Percentiles rank a stretch among this genome's conserved stretches.
phyloP scores from a whole-genome alignment of 2,797 vertebrate genomes.

The Dendrocincla fuliginosa region DNA sequence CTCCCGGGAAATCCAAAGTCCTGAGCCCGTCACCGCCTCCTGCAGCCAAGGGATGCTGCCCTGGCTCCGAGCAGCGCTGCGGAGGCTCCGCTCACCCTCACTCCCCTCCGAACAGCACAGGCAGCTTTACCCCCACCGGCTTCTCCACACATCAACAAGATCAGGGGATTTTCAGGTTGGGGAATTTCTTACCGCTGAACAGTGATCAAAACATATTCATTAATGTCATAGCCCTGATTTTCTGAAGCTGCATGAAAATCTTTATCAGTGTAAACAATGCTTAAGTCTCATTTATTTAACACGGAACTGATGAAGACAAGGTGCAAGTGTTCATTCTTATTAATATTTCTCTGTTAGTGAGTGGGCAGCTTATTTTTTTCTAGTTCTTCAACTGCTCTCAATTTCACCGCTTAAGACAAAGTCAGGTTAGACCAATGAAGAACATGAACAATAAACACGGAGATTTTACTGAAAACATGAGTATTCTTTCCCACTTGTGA shows the following conservation, averaged over 20 bases:
- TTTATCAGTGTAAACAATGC: neutral
- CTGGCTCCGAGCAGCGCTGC: accelerated
- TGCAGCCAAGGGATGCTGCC: accelerated
- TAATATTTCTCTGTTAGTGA: neutral
- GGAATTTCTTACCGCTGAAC: neutral
- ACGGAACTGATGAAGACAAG: neutral
- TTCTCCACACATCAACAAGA: neutral
- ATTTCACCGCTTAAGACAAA: neutral
- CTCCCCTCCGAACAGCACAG: neutral
- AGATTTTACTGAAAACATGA: neutral
- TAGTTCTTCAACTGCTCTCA: neutral
- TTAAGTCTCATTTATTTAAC: neutral
- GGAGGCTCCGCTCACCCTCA: neutral
- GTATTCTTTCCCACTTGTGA: neutral
- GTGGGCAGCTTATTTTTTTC: neutral
- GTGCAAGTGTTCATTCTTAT: neutral
- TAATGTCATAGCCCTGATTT: neutral
- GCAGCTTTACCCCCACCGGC: neutral
- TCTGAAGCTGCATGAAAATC: neutral
- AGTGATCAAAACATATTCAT: neutral
- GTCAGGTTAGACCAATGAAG: neutral
- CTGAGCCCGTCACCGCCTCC: too few species aligned
- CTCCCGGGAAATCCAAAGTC: neutral
- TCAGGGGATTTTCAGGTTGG: neutral
- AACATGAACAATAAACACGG: neutral